Percentiles rank a stretch among this genome's conserved stretches.
Evolutionary conservation across 2,888 invertebrate genomes (phyloP).

Genomic region (Bombylius major): DNA sequence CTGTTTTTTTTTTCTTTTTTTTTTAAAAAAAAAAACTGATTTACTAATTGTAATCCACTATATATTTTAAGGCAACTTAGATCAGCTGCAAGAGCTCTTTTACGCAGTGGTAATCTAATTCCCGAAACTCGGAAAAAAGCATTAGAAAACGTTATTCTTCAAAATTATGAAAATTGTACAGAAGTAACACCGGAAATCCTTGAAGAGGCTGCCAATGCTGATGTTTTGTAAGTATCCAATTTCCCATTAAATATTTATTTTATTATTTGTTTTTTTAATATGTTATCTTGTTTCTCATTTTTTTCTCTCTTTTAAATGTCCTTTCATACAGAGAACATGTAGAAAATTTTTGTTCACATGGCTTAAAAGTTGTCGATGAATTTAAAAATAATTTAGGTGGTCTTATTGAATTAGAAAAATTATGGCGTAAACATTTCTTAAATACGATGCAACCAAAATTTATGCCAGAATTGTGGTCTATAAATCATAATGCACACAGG

Average conservation of each 20-base stretch:
- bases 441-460: conserved; percentile 54
- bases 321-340: conserved; percentile 34
- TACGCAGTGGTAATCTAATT: conserved; percentile 37
- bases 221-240: conserved; percentile 37
- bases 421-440: conserved; percentile 68
- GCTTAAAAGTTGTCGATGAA: conserved; percentile 45
- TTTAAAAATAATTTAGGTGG: conserved; percentile 42
- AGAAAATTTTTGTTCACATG: conserved; percentile 42
- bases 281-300: not conserved
- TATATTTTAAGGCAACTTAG: conserved; percentile 37
- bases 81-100: conserved; percentile 47
- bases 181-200: conserved; percentile 41
- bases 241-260: not conserved
- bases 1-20: not conserved
- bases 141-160: conserved; percentile 39
- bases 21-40: not conserved
- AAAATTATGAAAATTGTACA: conserved; percentile 38
- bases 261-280: not conserved
- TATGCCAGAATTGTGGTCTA: conserved; percentile 64
- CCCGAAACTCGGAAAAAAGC: conserved; percentile 40
- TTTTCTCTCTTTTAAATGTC: not conserved
- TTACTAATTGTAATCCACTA: too few species aligned
- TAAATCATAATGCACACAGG: conserved; percentile 56
- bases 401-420: conserved; percentile 51
- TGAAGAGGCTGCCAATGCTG: conserved; percentile 38